A percentile compares a stretch with the other conserved stretches of the same genome.
Evolutionary conservation across 2,888 invertebrate species (phyloP).

Genomic region (Blastobasis lacticolella): DNA sequence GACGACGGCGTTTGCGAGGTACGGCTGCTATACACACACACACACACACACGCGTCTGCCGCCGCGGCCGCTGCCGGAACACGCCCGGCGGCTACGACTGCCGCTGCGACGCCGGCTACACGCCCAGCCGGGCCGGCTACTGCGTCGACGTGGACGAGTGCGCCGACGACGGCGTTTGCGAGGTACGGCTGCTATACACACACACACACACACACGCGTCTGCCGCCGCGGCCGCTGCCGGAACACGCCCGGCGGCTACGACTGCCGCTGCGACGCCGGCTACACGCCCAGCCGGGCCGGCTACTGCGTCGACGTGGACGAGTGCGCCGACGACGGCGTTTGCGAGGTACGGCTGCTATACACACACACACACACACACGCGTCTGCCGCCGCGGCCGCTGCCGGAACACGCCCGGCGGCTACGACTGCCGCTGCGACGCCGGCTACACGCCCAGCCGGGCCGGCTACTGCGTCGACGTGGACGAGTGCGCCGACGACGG

Average conservation of each 20-base stretch:
- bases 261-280: conserved; percentile 79
- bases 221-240: conserved; percentile 87
- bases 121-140: conserved; percentile 62
- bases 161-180: conserved; percentile 64
- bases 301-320: conserved; percentile 71
- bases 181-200: too few relatives aligned
- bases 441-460: not conserved
- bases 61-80: conserved; percentile 87
- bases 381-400: conserved; percentile 85
- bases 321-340: conserved; percentile 74
- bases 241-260: conserved; percentile 85
- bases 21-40: too few relatives aligned
- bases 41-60: conserved; percentile 77
- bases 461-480: conserved; percentile 74
- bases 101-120: conserved; percentile 77
- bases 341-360: too few relatives aligned
- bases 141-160: conserved; percentile 75
- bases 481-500: conserved; percentile 78
- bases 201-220: conserved; percentile 70
- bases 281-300: conserved; percentile 72
- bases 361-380: conserved; percentile 54
- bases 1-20: conserved; percentile 57
- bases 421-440: conserved; percentile 81
- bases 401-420: conserved; percentile 85
- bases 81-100: conserved; percentile 86